Percentiles rank a stretch among this genome's conserved stretches.
Evolutionary conservation across 2,888 invertebrate species (phyloP).

Genomic region (Matsumyia berberina): DNA sequence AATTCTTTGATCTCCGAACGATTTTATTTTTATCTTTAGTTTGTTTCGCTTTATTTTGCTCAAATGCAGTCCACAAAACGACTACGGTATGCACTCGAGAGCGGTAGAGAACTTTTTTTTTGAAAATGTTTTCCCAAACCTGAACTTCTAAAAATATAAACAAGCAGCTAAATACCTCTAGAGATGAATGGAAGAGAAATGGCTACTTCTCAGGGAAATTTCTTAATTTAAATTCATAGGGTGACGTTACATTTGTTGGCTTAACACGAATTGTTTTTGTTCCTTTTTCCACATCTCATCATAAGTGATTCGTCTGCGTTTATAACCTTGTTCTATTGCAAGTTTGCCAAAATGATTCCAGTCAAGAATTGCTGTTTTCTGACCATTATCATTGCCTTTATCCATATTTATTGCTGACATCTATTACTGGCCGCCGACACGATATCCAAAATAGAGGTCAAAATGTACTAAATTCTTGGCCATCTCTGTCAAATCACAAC

Average conservation of each 20-base stretch:
- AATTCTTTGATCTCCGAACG: slow-evolving; percentile 28
- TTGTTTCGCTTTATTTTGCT: slow-evolving; percentile 35
- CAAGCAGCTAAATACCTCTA: slow-evolving; percentile 36
- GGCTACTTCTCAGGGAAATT: slow-evolving; percentile 15
- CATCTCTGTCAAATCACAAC: no score
- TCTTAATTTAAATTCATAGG: background rate
- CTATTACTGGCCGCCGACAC: no score
- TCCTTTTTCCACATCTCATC: background rate
- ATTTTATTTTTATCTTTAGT: slow-evolving; percentile 64
- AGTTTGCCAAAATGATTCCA: no score
- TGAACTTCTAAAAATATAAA: slow-evolving; percentile 72
- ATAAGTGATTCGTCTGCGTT: background rate
- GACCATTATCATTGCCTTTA: no score
- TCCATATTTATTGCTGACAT: no score
- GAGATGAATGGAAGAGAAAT: slow-evolving; percentile 12
- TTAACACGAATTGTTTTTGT: no score
- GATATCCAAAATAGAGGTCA: no score
- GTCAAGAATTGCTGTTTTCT: no score
- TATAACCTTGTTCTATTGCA: no score
- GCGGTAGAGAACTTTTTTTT: slow-evolving; percentile 19
- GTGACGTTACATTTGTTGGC: slow-evolving; percentile 13
- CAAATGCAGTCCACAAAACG: slow-evolving; percentile 28
- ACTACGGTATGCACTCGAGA: slow-evolving; percentile 47
- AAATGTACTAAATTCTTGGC: no score
- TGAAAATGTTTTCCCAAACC: slow-evolving; percentile 60